These are phyloP conservation scores for Stenodema calcarata DNA, from an alignment of 2,888 invertebrate genomes.

Conservation along the genomic window DNA sequence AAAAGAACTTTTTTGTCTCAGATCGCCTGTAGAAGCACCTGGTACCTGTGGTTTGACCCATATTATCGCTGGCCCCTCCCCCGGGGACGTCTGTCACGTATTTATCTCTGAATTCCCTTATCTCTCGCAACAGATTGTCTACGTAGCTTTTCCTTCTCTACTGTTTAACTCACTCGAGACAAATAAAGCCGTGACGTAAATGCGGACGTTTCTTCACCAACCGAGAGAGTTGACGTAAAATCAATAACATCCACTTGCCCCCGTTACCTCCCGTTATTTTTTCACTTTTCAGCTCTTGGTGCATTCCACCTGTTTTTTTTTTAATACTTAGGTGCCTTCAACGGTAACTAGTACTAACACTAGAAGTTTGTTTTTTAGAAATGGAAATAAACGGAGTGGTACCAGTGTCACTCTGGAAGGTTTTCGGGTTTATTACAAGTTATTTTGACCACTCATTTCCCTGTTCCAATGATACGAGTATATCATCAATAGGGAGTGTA, in stretches of 20 bases:
- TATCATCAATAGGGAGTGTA: too few species aligned
- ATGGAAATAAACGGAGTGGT: too few species aligned
- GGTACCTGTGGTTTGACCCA: neutral
- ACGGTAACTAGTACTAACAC: too few species aligned
- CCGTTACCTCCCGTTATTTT: neutral
- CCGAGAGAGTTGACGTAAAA: neutral
- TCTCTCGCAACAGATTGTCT: neutral
- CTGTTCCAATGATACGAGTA: too few species aligned
- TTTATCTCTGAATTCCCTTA: neutral
- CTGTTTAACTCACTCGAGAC: neutral
- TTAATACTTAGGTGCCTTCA: too few species aligned
- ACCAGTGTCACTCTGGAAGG: too few species aligned
- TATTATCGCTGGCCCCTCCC: neutral
- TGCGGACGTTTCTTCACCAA: neutral
- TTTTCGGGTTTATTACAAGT: too few species aligned
- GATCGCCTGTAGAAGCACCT: neutral
- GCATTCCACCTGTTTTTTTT: neutral
- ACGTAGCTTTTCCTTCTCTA: neutral
- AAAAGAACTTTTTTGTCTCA: neutral
- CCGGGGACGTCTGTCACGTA: neutral
- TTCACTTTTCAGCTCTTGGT: neutral
- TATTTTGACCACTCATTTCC: too few species aligned
- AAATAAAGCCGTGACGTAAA: neutral
- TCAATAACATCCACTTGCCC: neutral
- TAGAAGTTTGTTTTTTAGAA: too few species aligned